phyloP scores from a whole-genome alignment of 2,888 invertebrate species.

The Timema cristinae region DNA sequence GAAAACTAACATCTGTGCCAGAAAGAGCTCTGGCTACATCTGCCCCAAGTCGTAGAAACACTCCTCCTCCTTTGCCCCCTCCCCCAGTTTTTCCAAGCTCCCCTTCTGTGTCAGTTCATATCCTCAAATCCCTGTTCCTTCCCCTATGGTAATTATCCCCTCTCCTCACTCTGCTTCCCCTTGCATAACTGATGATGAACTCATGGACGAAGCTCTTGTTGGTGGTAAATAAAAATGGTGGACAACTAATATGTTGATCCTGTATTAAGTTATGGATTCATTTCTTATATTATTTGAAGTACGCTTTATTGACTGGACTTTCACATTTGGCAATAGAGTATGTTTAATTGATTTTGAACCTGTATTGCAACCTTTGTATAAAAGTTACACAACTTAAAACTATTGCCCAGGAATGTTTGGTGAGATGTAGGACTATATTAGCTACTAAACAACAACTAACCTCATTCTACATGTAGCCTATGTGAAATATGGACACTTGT shows the following conservation, averaged over 20 bases:
- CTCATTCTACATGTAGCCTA: too few relatives aligned
- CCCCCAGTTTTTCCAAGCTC: slow-evolving; percentile 51
- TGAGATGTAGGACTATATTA: too few relatives aligned
- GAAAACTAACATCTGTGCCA: slow-evolving; percentile 41
- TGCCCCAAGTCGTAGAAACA: slow-evolving; percentile 44
- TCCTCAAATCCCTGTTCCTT: slow-evolving; percentile 70
- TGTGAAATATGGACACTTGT: too few relatives aligned
- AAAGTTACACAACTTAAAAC: too few relatives aligned
- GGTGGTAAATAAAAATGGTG: slow-evolving; percentile 58
- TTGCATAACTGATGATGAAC: slow-evolving; percentile 82
- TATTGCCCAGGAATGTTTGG: too few relatives aligned
- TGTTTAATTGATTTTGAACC: too few relatives aligned
- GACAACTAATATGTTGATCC: neutral
- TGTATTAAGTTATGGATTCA: too few relatives aligned
- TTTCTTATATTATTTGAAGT: too few relatives aligned
- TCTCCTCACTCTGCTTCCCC: slow-evolving; percentile 64
- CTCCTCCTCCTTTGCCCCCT: slow-evolving; percentile 44
- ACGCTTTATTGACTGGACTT: too few relatives aligned
- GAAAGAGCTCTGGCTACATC: slow-evolving; percentile 54
- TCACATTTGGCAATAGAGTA: too few relatives aligned
- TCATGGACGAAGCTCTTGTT: slow-evolving; percentile 83
- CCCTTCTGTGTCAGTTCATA: slow-evolving; percentile 68
- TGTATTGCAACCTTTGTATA: too few relatives aligned
- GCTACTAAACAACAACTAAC: too few relatives aligned
- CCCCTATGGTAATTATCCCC: slow-evolving; percentile 53